phyloP scores from a whole-genome alignment of 2,888 invertebrate species.

The Enoplolaimus lenunculus region DNA sequence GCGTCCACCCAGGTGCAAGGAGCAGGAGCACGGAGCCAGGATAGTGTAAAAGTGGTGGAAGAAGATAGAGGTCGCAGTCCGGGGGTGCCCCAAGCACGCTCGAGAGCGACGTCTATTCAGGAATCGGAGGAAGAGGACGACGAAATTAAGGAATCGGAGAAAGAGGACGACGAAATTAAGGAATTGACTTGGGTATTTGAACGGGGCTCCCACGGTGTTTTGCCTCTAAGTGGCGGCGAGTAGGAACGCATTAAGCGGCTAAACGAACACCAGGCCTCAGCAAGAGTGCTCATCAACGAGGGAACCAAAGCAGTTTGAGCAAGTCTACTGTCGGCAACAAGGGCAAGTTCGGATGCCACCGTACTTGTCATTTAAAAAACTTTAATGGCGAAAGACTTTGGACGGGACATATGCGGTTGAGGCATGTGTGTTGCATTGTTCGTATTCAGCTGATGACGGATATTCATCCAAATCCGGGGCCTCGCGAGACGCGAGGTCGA shows the following conservation, averaged over 20 bases:
- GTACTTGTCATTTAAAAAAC: not conserved
- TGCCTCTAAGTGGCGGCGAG: not conserved
- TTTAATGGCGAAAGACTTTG: not conserved
- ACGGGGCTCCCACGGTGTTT: not conserved
- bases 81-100: too few species aligned
- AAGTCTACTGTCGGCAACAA: not conserved
- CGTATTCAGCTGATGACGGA: not conserved
- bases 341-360: not conserved
- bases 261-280: constrained; percentile 8
- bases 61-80: too few species aligned
- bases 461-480: constrained; percentile 10
- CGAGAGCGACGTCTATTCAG: too few species aligned
- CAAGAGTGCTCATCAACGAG: not conserved
- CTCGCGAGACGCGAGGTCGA: not conserved
- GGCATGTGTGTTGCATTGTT: not conserved
- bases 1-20: too few species aligned
- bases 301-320: not conserved
- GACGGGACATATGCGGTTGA: not conserved
- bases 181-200: not conserved
- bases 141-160: too few species aligned
- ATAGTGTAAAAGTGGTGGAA: too few species aligned
- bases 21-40: too few species aligned
- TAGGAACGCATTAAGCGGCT: constrained; percentile 4
- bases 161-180: not conserved
- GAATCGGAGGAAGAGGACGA: too few species aligned